Evolutionary conservation across 2,888 invertebrate species (phyloP).

Genomic region (Fragum fragum): DNA sequence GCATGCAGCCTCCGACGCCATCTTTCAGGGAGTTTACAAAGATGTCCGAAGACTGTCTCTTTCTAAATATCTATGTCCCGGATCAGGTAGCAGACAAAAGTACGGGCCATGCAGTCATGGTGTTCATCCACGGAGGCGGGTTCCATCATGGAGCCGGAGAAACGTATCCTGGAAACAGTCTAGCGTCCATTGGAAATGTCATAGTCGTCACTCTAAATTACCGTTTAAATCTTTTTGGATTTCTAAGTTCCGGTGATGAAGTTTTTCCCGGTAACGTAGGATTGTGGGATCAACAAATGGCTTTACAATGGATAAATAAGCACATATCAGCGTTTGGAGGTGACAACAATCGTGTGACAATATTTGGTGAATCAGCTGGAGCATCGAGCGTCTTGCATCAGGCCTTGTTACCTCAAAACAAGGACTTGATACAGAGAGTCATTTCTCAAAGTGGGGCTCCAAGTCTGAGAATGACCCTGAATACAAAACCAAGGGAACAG

Average conservation of each 20-base stretch:
- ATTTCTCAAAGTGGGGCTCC: slow-evolving; percentile 73
- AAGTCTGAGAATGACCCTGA: background rate
- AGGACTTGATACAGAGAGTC: slow-evolving; percentile 65
- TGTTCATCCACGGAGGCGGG: slow-evolving; percentile 57
- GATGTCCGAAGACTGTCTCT: slow-evolving; percentile 66
- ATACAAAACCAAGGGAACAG: slow-evolving; percentile 18
- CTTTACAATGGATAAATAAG: slow-evolving; percentile 70
- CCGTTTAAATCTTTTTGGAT: slow-evolving; percentile 68
- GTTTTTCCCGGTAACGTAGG: slow-evolving; percentile 70
- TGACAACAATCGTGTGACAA: slow-evolving; percentile 61
- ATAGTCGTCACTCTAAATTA: slow-evolving; percentile 70
- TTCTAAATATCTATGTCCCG: slow-evolving; percentile 66
- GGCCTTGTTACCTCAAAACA: slow-evolving; percentile 53
- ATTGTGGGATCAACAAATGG: slow-evolving; percentile 70
- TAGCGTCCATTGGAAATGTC: slow-evolving; percentile 50
- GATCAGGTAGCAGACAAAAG: background rate
- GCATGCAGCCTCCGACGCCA: slow-evolving; percentile 1
- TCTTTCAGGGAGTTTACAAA: slow-evolving; percentile 11
- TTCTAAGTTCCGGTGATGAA: slow-evolving; percentile 62
- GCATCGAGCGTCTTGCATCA: slow-evolving; percentile 62
- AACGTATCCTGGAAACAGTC: slow-evolving; percentile 26
- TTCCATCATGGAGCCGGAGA: slow-evolving; percentile 41
- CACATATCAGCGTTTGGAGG: slow-evolving; percentile 68
- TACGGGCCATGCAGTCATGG: slow-evolving; percentile 45
- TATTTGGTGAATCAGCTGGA: slow-evolving; percentile 75